phyloP scores from a whole-genome alignment of 1,140 invertebrate species.

The Mesaphorura yosii region DNA sequence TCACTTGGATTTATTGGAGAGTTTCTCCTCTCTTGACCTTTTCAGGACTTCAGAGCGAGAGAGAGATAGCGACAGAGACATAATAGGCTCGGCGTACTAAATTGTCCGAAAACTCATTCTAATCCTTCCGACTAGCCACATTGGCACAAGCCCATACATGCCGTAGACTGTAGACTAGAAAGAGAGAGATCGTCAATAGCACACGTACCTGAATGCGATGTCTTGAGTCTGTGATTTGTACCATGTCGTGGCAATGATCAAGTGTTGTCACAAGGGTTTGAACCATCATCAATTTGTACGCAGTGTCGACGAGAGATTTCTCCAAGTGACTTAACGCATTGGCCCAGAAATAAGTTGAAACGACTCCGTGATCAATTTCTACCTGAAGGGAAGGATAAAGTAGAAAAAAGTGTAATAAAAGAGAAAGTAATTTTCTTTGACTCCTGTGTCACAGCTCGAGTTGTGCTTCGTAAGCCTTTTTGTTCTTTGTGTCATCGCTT shows the following conservation, averaged over 20 bases:
- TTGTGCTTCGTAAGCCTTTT: background rate
- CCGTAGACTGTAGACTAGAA: too few species aligned
- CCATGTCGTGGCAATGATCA: slow-evolving; percentile 68
- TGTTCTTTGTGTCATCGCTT: background rate
- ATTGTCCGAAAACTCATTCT: too few species aligned
- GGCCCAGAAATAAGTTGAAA: slow-evolving; percentile 21
- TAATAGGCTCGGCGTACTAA: too few species aligned
- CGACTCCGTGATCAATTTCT: slow-evolving; percentile 25
- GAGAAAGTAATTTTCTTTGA: background rate
- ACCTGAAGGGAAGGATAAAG: slow-evolving; percentile 11
- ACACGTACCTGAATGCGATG: slow-evolving; percentile 70
- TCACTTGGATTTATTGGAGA: too few species aligned
- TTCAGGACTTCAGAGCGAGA: too few species aligned
- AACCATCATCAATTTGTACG: slow-evolving; percentile 43
- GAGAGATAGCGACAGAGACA: too few species aligned
- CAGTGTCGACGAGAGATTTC: slow-evolving; percentile 16
- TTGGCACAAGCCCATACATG: too few species aligned
- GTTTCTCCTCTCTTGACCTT: too few species aligned
- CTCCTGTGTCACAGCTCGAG: background rate
- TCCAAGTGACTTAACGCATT: slow-evolving; percentile 24
- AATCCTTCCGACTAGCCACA: too few species aligned
- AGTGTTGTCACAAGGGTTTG: slow-evolving; percentile 71
- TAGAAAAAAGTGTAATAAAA: background rate
- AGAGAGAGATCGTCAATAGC: too few species aligned
- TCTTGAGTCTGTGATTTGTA: slow-evolving; percentile 73